Conservation (phyloP, 30 jellyfish, hydroid and myxozoan genomes). For the Morbakka virulenta region DNA sequence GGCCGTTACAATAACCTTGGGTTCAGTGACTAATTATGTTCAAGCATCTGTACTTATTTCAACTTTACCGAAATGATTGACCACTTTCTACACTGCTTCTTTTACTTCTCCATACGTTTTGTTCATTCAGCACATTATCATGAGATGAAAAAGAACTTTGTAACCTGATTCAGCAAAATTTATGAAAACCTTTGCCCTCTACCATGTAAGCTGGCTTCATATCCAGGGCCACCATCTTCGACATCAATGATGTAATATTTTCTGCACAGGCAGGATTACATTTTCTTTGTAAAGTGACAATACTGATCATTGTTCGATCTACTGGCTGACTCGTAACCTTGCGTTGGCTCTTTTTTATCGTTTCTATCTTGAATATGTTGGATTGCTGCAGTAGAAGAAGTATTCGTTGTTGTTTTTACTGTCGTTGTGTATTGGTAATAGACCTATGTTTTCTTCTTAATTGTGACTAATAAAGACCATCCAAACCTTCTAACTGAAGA, state of each 20-base stretch:
- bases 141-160: constrained; percentile 48
- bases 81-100: neutral
- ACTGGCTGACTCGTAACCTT: no score
- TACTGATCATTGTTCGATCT: no score
- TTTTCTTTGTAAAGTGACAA: no score
- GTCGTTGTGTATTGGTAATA: no score
- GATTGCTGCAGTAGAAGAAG: no score
- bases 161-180: constrained; percentile 28
- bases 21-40: constrained; percentile 44
- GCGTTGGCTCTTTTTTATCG: no score
- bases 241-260: constrained; percentile 17
- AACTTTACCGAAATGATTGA: constrained; percentile 14
- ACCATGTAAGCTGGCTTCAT: constrained; percentile 58
- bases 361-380: no score
- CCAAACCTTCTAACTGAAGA: no score
- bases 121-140: constrained; percentile 37
- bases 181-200: constrained; percentile 53
- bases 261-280: constrained; percentile 35
- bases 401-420: no score
- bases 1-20: constrained; percentile 45
- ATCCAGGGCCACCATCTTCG: constrained; percentile 52
- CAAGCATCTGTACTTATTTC: constrained; percentile 54
- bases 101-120: no score
- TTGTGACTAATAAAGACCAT: no score
- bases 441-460: no score